Conservation (phyloP, 2,888 invertebrate genomes). For the Girardia tigrina region DNA sequence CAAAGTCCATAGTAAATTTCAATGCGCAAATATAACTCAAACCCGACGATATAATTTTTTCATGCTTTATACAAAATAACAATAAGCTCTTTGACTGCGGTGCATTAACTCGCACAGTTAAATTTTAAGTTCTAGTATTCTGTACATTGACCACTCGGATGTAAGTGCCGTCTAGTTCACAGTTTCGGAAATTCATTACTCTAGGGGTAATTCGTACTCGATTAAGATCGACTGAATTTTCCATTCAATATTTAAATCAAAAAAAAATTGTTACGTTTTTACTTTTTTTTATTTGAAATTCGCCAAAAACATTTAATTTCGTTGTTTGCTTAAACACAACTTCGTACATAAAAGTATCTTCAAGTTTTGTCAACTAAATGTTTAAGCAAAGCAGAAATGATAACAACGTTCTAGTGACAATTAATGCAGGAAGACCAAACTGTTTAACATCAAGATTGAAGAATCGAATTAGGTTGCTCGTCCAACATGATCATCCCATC, state of each 20-base stretch:
- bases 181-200: constrained; percentile 45
- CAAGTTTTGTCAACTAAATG: too few relatives aligned
- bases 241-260: not conserved
- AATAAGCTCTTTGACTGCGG: constrained; percentile 47
- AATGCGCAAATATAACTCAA: constrained; percentile 45
- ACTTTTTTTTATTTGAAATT: too few relatives aligned
- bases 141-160: constrained; percentile 44
- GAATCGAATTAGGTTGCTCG: too few relatives aligned
- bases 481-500: too few relatives aligned
- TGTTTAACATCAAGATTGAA: too few relatives aligned
- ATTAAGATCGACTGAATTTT: constrained; percentile 40
- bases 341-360: too few relatives aligned
- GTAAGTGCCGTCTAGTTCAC: constrained; percentile 41
- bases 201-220: constrained; percentile 46
- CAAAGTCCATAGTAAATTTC: constrained; percentile 42
- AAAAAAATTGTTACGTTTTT: too few relatives aligned
- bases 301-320: too few relatives aligned
- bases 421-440: too few relatives aligned
- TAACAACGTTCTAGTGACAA: too few relatives aligned
- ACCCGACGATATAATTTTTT: constrained; percentile 46
- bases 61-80: constrained; percentile 46
- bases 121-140: constrained; percentile 45
- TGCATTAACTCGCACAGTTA: constrained; percentile 45
- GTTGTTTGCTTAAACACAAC: too few relatives aligned
- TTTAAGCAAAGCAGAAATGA: too few relatives aligned